These are phyloP conservation scores for Zoanthus sociatus DNA, from an alignment of 92 coral and sea anemone species.

Conservation along the genomic window DNA sequence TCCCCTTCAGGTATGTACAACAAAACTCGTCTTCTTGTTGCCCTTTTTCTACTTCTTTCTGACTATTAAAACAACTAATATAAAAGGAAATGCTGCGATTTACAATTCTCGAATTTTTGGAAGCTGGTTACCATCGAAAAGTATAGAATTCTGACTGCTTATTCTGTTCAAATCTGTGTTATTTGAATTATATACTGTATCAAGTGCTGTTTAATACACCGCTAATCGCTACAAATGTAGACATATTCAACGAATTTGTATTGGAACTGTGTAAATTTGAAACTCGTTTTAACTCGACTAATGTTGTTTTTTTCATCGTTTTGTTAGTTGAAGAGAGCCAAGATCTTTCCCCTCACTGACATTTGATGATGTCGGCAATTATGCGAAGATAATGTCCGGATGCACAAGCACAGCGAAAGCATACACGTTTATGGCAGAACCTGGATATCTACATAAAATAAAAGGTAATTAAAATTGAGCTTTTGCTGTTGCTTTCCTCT, in stretches of 20 bases:
- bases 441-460: conserved; percentile 54
- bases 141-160: conserved; percentile 5
- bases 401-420: conserved; percentile 54
- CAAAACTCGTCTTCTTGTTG: no score
- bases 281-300: neutral
- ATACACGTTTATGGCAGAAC: conserved; percentile 59
- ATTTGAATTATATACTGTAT: conserved; percentile 12
- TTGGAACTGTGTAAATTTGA: neutral
- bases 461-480: conserved; percentile 36
- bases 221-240: neutral
- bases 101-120: neutral
- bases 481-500: neutral
- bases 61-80: neutral
- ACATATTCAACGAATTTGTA: neutral
- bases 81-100: neutral
- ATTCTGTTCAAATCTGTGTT: conserved; percentile 30
- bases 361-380: conserved; percentile 44
- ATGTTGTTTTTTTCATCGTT: neutral
- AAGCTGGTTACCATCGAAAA: conserved; percentile 1
- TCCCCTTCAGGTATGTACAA: no score
- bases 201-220: conserved; percentile 13
- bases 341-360: conserved; percentile 34
- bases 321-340: conserved; percentile 8
- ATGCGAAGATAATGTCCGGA: conserved; percentile 45
- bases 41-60: neutral